Conservation (phyloP, 2,797 vertebrate genomes). For the Octomys mimax region DNA sequence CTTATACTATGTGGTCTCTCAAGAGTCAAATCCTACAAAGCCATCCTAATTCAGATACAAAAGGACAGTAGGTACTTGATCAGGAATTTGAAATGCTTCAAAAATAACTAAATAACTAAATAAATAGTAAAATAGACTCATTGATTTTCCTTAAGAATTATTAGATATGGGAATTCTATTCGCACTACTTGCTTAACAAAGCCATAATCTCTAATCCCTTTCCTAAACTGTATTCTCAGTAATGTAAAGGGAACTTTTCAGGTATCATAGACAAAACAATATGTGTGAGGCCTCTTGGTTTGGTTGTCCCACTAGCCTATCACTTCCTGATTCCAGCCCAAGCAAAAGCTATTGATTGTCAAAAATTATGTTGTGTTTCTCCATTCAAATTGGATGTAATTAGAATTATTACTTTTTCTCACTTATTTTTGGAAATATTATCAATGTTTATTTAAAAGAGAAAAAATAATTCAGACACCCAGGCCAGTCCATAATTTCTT, state of each 20-base stretch:
- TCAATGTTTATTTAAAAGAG: not conserved
- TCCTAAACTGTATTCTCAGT: not conserved
- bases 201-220: not conserved
- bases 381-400: not conserved
- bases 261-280: not conserved
- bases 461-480: not conserved
- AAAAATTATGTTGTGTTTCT: not conserved
- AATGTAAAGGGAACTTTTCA: not conserved
- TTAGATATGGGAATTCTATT: not conserved
- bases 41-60: not conserved
- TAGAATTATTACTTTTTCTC: constrained; percentile 1
- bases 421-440: not conserved
- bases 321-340: not conserved
- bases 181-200: not conserved
- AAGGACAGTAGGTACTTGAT: not conserved
- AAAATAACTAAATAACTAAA: not conserved
- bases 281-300: not conserved
- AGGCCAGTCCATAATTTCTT: not conserved
- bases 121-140: not conserved
- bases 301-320: not conserved
- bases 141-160: not conserved
- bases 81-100: not conserved
- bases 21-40: not conserved
- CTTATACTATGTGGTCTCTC: not conserved
- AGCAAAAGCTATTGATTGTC: not conserved